Evolutionary conservation across 1,140 invertebrate genomes (phyloP), one percentile per base, ranked within the genome.

Genomic region (Microvelia longipes): DNA sequence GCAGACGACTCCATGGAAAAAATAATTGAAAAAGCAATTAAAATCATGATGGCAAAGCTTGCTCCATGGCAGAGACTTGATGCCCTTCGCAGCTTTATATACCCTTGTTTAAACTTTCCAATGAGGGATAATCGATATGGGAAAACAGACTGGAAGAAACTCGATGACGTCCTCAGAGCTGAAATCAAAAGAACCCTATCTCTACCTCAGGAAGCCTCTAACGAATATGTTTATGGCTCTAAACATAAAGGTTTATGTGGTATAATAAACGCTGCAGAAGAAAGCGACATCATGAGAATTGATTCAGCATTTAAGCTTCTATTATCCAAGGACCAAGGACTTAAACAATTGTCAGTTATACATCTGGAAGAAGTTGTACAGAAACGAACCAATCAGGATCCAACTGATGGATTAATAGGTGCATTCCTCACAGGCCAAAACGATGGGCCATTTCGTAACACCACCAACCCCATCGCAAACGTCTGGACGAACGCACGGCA

Each of bases 11-110:
- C 74, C 5, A 68, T 78, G 0, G 68, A 69, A 0, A 50, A 65
- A 0, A 67, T 77, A 66, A 28, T 2, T 2, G 1, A 29, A 2
- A 63, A 27, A n/a, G 68, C 50, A 1, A 2, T 61, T 1, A 2
- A 27, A 1, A 29, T 79, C 0, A 71, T 77, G 67, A 1, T 15
- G 0, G 75, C 74, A 0, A 66, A 75, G 0, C 76, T 80, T 0
- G 76, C 78, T 1, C 78, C 79, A 0, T 80, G 80, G 78, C 78
- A 81, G 71, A 79, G 79, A 68, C 50, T 79, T 5, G 78, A 81
- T 30, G 76, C 77, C 0, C 14, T 77, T 5, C 75, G 70, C 0
- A 77, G 75, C 0, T 80, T 79, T 67, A 70, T 81, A 0, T 25
- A 78, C 29, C 76, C 80, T 0, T 62, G 73, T 1, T 63, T 80